phyloP scores from a whole-genome alignment of 2,797 vertebrate genomes.

The Phrynocephalus vlangalii region DNA sequence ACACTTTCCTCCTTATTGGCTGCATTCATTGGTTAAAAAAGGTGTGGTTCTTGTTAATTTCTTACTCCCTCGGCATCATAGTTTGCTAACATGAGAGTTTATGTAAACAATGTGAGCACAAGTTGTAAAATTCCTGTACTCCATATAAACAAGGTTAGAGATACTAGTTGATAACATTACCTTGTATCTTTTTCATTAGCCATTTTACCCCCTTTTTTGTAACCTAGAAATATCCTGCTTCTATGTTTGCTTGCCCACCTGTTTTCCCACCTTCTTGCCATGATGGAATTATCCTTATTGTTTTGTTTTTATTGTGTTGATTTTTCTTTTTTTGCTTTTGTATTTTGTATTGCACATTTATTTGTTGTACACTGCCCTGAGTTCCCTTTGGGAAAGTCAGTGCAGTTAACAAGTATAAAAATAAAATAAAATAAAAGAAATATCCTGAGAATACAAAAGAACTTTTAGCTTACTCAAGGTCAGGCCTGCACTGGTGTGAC shows the following conservation, averaged over 20 bases:
- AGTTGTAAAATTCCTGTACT: background rate
- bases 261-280: no score
- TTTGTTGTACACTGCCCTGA: no score
- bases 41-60: background rate
- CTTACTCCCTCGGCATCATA: background rate
- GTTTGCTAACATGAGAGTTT: background rate
- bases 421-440: no score
- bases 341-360: no score
- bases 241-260: no score
- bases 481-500: background rate
- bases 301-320: no score
- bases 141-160: background rate
- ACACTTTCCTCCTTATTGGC: background rate
- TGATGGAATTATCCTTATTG: no score
- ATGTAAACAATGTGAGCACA: background rate
- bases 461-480: background rate
- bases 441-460: background rate
- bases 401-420: no score
- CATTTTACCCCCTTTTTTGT: background rate
- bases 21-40: background rate
- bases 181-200: background rate
- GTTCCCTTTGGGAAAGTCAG: no score
- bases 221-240: no score
- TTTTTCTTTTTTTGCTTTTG: no score
- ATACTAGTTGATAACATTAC: background rate